phyloP scores from a whole-genome alignment of 2,888 invertebrate species.

The Caradrina clavipalpis region DNA sequence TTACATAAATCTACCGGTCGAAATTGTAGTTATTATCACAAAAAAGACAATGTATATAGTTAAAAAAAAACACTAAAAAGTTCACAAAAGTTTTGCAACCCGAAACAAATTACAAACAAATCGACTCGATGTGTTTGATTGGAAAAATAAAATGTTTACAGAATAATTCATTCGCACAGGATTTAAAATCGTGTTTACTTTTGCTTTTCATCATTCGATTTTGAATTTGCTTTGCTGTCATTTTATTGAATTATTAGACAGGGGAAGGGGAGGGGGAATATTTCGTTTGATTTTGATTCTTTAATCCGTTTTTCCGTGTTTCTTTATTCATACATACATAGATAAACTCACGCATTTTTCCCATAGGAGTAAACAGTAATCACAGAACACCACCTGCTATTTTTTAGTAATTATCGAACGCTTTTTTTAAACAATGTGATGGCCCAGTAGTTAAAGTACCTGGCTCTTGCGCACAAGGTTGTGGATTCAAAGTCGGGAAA shows the following conservation, averaged over 20 bases:
- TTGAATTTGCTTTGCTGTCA: slow-evolving; percentile 11
- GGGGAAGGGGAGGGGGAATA: neutral
- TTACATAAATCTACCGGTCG: too few relatives aligned
- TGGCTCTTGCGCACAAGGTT: neutral
- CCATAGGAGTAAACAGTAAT: neutral
- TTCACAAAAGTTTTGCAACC: neutral
- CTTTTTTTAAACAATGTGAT: too few relatives aligned
- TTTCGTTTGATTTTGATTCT: slow-evolving; percentile 34
- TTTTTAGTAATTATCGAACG: too few relatives aligned
- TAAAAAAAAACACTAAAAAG: slow-evolving; percentile 6
- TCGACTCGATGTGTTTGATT: slow-evolving; percentile 34
- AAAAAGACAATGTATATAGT: too few relatives aligned
- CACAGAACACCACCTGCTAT: too few relatives aligned
- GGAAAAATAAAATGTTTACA: slow-evolving; percentile 38
- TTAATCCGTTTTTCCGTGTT: slow-evolving; percentile 1
- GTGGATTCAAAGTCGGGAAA: too few relatives aligned
- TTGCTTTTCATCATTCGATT: slow-evolving; percentile 28
- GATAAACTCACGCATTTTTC: too few relatives aligned
- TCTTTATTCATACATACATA: neutral
- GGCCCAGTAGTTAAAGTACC: neutral
- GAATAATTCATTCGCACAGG: slow-evolving; percentile 35
- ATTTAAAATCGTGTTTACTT: slow-evolving; percentile 31
- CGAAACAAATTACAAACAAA: slow-evolving; percentile 31
- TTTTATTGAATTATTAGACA: slow-evolving; percentile 28
- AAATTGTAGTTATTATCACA: too few relatives aligned